Percentiles rank a stretch among this genome's conserved stretches.
Evolutionary conservation across 2,797 vertebrate species (phyloP).

Genomic region (Parotocinclus haroldoi): DNA sequence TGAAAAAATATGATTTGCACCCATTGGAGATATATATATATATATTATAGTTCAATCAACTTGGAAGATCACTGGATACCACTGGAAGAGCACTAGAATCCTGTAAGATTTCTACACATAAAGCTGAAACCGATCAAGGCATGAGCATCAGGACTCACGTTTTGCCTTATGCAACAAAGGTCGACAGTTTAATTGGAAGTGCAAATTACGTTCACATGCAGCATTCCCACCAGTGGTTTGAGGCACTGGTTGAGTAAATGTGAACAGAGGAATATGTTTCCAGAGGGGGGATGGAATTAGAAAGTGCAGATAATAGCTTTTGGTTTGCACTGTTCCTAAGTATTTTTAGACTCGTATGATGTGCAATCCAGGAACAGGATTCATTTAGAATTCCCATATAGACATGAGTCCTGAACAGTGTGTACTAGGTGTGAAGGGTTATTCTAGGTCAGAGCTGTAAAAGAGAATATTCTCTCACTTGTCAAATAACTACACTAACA

Average conservation of each 20-base stretch:
- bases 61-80: too few relatives aligned
- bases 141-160: conserved; percentile 66
- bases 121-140: conserved; percentile 66
- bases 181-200: conserved; percentile 94
- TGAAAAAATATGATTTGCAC: too few relatives aligned
- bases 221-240: conserved; percentile 83
- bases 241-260: conserved; percentile 69
- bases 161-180: conserved; percentile 79
- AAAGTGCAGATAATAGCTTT: conserved; percentile 55
- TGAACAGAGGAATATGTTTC: conserved; percentile 72
- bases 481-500: not conserved
- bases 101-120: too few relatives aligned
- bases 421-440: conserved; percentile 14
- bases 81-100: too few relatives aligned
- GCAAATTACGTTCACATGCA: conserved; percentile 86
- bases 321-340: conserved; percentile 43
- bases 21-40: too few relatives aligned
- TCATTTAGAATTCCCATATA: conserved; percentile 26
- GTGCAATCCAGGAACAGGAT: conserved; percentile 59
- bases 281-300: conserved; percentile 70
- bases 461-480: conserved; percentile 2
- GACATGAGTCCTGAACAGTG: conserved; percentile 5
- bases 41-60: too few relatives aligned
- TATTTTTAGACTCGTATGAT: conserved; percentile 65
- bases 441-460: conserved; percentile 20